Conservation (phyloP, 2,113 vertebrate species). For the Atherinomorus stipes region DNA sequence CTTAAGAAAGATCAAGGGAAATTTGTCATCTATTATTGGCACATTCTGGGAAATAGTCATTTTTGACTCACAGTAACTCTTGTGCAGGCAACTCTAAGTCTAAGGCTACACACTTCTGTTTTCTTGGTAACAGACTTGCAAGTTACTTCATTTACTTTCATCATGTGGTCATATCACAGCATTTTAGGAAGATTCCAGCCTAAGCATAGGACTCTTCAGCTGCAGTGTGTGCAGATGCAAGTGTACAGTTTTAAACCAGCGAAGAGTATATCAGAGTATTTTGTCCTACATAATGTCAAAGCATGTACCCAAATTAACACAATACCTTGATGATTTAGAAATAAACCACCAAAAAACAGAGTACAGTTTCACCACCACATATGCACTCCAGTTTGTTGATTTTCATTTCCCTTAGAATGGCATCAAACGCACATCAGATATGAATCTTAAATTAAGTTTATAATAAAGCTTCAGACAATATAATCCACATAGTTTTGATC, state of each 20-base stretch:
- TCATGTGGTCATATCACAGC: no score
- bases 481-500: slow-evolving; percentile 14
- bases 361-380: background rate
- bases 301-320: background rate
- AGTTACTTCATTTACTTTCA: no score
- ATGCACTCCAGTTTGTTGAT: background rate
- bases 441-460: background rate
- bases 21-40: no score
- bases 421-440: no score
- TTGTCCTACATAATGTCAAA: background rate
- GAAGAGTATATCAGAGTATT: background rate
- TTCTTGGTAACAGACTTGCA: no score
- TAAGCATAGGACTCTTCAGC: background rate
- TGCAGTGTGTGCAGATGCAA: no score
- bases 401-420: background rate
- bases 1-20: no score
- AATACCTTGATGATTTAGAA: background rate
- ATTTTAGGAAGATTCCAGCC: background rate
- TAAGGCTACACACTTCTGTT: no score
- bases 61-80: no score
- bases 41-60: no score
- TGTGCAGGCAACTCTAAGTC: no score
- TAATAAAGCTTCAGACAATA: background rate
- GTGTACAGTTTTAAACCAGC: no score
- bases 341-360: background rate